Conservation (phyloP, 2,888 invertebrate species). For the Sphaerophoria taeniata region DNA sequence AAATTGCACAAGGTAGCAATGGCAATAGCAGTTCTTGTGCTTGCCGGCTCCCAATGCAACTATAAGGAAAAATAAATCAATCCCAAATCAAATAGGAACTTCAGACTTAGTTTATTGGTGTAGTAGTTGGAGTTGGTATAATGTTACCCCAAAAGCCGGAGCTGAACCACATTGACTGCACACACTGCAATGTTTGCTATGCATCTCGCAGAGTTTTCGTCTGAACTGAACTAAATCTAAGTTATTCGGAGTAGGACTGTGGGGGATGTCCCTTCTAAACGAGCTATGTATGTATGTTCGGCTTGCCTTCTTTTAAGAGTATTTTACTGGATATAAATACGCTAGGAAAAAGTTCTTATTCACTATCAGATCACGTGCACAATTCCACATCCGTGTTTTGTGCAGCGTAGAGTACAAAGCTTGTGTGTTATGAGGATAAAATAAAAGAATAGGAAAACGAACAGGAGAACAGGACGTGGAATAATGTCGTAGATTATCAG, state of each 20-base stretch:
- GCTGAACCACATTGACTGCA: too few relatives aligned
- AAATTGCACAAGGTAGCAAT: conserved; percentile 66
- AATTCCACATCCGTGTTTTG: conserved; percentile 74
- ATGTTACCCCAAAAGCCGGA: too few relatives aligned
- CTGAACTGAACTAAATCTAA: too few relatives aligned
- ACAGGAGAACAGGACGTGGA: conserved; percentile 69
- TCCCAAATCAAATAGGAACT: conserved; percentile 72
- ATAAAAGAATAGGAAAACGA: too few relatives aligned
- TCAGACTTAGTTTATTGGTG: conserved; percentile 66
- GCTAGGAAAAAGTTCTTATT: conserved; percentile 72
- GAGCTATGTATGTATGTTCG: too few relatives aligned
- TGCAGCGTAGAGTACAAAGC: conserved; percentile 69
- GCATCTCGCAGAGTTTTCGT: too few relatives aligned
- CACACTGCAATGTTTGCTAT: too few relatives aligned
- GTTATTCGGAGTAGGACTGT: background rate
- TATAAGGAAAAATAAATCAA: conserved; percentile 72
- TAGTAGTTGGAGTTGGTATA: too few relatives aligned
- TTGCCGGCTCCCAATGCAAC: conserved; percentile 56
- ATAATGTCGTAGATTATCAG: conserved; percentile 71
- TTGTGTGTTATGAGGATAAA: conserved; percentile 66
- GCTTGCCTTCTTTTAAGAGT: conserved; percentile 61
- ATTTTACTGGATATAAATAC: conserved; percentile 69
- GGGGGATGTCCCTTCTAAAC: conserved; percentile 17
- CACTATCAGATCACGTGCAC: conserved; percentile 75
- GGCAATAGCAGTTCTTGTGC: conserved; percentile 62